These are phyloP conservation scores for Dendrocincla tyrannina DNA, from an alignment of 2,797 vertebrate species.

Conservation along the genomic window DNA sequence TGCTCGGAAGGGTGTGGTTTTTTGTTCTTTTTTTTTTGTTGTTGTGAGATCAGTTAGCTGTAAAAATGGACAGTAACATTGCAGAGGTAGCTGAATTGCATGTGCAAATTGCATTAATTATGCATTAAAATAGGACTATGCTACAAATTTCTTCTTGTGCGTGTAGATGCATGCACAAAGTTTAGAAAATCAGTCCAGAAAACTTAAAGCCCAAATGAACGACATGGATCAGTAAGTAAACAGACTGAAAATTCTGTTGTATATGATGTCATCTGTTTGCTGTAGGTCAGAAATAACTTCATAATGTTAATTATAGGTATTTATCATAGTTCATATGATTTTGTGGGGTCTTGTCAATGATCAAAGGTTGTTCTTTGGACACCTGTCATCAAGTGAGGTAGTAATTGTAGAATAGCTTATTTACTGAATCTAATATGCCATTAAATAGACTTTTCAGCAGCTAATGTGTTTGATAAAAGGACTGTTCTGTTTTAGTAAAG, in stretches of 20 bases:
- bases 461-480: constrained; percentile 67
- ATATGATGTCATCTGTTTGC: constrained; percentile 59
- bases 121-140: neutral
- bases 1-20: neutral
- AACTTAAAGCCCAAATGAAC: constrained; percentile 4
- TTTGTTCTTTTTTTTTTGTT: neutral
- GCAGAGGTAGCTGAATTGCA: neutral
- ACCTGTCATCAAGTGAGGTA: constrained; percentile 72
- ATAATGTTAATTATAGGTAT: constrained; percentile 67
- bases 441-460: constrained; percentile 72
- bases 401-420: constrained; percentile 71
- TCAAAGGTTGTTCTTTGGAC: constrained; percentile 74
- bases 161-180: neutral
- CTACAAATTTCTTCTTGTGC: constrained; percentile 10
- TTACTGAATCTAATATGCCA: constrained; percentile 73
- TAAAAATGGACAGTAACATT: neutral
- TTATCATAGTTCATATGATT: constrained; percentile 74
- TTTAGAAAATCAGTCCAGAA: constrained; percentile 25
- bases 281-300: constrained; percentile 70
- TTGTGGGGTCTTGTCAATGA: constrained; percentile 70
- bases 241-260: constrained; percentile 53
- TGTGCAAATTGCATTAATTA: constrained; percentile 20
- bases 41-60: neutral
- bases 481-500: constrained; percentile 66
- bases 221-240: constrained; percentile 26